Evolutionary conservation across 2,797 vertebrate genomes (phyloP), one percentile per base, ranked within the genome.

Genomic region (Agapornis canus): DNA sequence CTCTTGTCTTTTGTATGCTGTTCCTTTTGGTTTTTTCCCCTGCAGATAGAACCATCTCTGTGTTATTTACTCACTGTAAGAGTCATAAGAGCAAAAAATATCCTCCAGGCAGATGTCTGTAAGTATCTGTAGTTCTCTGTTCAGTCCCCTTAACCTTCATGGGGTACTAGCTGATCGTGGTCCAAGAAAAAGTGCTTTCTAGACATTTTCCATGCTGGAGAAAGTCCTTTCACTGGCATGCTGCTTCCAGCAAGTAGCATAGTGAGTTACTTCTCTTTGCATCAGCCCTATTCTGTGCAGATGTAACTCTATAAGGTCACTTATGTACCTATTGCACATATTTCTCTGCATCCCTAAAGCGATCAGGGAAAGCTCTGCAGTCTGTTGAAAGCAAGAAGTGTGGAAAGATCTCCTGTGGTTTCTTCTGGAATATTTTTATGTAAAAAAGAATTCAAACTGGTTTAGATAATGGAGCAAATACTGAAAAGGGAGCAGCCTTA

Each of bases 31-130:
- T 0, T 60, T 64, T 71, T 93, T n/a, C 1, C 76, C 22, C 57
- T 63, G 21, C 94, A 98, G 98, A 61, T 22, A 52, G 86, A 63
- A 61, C 51, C 75, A n/a, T 97, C 94, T 87, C 94, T 52, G 3
- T 98, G 98, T 92, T 95, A 97, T 75, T 86, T 97, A 78, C 92
- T 99, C 68, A 98, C 98, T 31, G 75, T 98, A 95, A 98, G 95
- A 92, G 59, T 98, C 71, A 97, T 98, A 73, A 78, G 94, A 86
- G 98, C 97, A 92, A 98, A 68, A 69, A 97, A 97, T 5, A 61
- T 97, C 60, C 84, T 75, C 22, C 95, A 76, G 47, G 89, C 89
- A 40, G 98, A 99, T 59, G 78, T 85, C 54, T 54, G 98, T 98
- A 95, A 98, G 98, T 98, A 89, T 35, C 49, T 69, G 31, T 29